Percentiles rank a stretch among this genome's conserved stretches.
These are phyloP conservation scores for Ctena decussata DNA, from an alignment of 2,888 invertebrate genomes.

Conservation along the genomic window DNA sequence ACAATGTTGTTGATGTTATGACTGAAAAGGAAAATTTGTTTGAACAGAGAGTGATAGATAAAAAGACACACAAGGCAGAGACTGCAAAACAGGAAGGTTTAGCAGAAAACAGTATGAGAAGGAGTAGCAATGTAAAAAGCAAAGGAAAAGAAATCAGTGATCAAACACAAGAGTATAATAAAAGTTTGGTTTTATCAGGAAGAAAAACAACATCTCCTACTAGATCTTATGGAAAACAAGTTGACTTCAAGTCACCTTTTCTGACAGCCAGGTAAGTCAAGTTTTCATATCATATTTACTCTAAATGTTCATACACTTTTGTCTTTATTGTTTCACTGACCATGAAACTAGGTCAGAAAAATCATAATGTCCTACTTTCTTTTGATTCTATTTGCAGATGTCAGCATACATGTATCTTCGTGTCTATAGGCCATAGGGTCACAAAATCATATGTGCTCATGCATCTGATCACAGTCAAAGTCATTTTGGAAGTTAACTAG, in stretches of 20 bases:
- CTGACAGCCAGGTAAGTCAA: not conserved
- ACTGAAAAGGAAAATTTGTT: conserved; percentile 51
- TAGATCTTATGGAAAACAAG: not conserved
- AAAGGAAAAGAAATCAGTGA: not conserved
- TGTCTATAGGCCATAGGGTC: too few species aligned
- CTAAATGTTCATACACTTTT: too few species aligned
- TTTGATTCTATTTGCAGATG: too few species aligned
- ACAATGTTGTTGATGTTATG: conserved; percentile 47
- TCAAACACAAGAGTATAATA: not conserved
- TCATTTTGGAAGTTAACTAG: too few species aligned
- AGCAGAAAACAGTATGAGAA: too few species aligned
- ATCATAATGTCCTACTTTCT: too few species aligned
- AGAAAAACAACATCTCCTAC: not conserved
- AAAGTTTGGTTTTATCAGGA: not conserved
- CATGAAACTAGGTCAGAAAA: too few species aligned
- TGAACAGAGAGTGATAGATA: not conserved
- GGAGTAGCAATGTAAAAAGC: not conserved
- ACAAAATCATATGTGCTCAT: too few species aligned
- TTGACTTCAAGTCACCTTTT: not conserved
- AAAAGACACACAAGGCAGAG: not conserved
- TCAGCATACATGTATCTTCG: too few species aligned
- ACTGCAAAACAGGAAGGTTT: not conserved
- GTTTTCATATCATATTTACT: too few species aligned
- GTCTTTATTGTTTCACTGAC: too few species aligned
- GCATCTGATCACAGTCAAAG: too few species aligned